Base-by-base conservation (phyloP, 2,797 vertebrate genomes). In the Lutjanus campechanus region DNA sequence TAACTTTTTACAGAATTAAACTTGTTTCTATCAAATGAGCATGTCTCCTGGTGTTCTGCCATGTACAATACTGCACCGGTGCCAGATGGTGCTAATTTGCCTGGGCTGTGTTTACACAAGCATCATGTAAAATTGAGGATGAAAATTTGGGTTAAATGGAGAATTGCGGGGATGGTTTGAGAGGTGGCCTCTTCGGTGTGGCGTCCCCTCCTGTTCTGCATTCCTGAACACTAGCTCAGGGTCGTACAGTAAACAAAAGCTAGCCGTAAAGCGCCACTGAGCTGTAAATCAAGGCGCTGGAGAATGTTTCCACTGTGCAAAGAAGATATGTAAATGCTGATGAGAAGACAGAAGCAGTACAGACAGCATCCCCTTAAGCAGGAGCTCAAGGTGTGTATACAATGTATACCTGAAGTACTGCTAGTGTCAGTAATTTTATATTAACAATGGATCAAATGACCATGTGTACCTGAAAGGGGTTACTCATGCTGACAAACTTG, bases 1-100 rank as follows among this genome's bases (percentile, higher is more conserved):
- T 99, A 99, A 97, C 97, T 99, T 99, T 99, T 98, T 98, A 99
- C 96, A 96, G 96, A 99, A 99, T 97, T 98, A 99, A 98, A 96
- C 93, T 96, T 94, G 95, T 98, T 99, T 98, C 96, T 98, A 98
- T 97, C 91, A 95, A 95, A 96, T 77, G 54, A 75, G 64, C 29
- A 41, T 29, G 86, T 84, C 78, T 94, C 81, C 76, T 88, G 86
- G 74, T 91, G 5, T 87, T 84, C 68, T 88, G 84, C 77, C 85
- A 62, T 73, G 63, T 59, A 51, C 59, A 72, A 36, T 7, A 53
- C 69, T 8, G 13, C 75, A 1, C 63, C 12, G 0, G 69, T 19
- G 78, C 73, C 89, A 91, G 73, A 87, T 74, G 85, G 67, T 73
- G 81, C 67, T 65, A 43, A 80, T 90, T 89, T 82, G 64, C 58